Percentiles rank a stretch among this genome's conserved stretches.
These are phyloP conservation scores for Drosophila lini DNA, from an alignment of 1,140 invertebrate species.

Conservation along the genomic window DNA sequence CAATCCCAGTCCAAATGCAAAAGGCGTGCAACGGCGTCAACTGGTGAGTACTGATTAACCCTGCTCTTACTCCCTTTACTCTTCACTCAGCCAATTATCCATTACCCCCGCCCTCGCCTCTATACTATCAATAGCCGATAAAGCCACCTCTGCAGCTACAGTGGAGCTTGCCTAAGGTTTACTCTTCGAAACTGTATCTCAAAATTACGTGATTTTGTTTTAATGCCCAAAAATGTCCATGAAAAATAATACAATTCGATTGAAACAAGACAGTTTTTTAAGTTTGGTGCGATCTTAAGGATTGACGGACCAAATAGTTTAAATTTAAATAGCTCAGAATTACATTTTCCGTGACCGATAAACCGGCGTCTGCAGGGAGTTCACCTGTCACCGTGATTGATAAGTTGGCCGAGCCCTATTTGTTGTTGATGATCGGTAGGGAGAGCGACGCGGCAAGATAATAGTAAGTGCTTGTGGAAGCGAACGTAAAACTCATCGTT, in stretches of 20 bases:
- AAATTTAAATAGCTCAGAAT: background rate
- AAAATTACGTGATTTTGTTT: background rate
- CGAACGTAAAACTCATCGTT: constrained; percentile 71
- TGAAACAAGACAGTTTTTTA: background rate
- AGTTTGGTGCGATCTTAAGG: background rate
- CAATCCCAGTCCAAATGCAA: constrained; percentile 75
- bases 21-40: constrained; percentile 82
- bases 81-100: background rate
- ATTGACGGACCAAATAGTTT: background rate
- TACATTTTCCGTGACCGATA: background rate
- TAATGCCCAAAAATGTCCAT: background rate
- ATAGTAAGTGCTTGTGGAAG: constrained; percentile 43
- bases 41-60: constrained; percentile 70
- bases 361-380: constrained; percentile 2
- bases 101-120: background rate
- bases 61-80: background rate
- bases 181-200: background rate
- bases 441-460: constrained; percentile 10
- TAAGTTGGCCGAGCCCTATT: constrained; percentile 36
- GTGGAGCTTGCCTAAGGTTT: background rate
- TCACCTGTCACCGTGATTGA: constrained; percentile 17
- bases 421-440: constrained; percentile 15
- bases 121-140: constrained; percentile 45
- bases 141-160: constrained; percentile 24
- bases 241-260: background rate